Evolutionary conservation across 2,888 invertebrate genomes (phyloP).

Genomic region (Gymnoscelis rufifasciata): DNA sequence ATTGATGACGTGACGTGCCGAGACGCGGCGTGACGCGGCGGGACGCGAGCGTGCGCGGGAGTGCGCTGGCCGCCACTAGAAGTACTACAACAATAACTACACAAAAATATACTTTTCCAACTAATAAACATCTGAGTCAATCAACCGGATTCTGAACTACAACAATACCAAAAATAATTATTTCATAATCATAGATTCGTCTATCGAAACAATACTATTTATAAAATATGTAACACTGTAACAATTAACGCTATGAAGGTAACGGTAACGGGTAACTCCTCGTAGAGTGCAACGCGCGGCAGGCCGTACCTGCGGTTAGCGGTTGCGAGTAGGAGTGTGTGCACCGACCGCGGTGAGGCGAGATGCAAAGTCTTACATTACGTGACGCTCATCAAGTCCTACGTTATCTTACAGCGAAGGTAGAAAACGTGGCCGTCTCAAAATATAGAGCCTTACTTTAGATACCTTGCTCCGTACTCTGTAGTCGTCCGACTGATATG

Average conservation of each 20-base stretch:
- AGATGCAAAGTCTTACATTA: slow-evolving; percentile 32
- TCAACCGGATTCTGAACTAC: slow-evolving; percentile 7
- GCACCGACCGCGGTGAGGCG: too few relatives aligned
- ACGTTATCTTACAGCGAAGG: slow-evolving; percentile 37
- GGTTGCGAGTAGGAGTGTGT: too few relatives aligned
- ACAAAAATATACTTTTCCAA: slow-evolving; percentile 6
- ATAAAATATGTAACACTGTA: slow-evolving; percentile 14
- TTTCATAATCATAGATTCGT: slow-evolving; percentile 4
- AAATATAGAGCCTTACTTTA: slow-evolving; percentile 42
- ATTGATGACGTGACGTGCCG: slow-evolving; percentile 4
- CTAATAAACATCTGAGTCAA: slow-evolving; percentile 3
- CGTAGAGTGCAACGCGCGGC: too few relatives aligned
- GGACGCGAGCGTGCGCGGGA: too few relatives aligned
- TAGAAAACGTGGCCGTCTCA: slow-evolving; percentile 44
- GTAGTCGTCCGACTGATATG: slow-evolving; percentile 44
- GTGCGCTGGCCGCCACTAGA: neutral
- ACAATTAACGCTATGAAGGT: slow-evolving; percentile 8
- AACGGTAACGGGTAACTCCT: neutral
- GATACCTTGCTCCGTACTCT: slow-evolving; percentile 23
- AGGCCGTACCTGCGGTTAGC: too few relatives aligned
- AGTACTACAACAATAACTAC: neutral
- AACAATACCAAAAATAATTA: slow-evolving; percentile 5
- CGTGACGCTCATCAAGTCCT: slow-evolving; percentile 40
- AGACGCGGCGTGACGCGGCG: neutral
- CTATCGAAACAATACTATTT: slow-evolving; percentile 12